Evolutionary conservation across 2,888 invertebrate genomes (phyloP), one percentile per base, ranked within the genome.

Genomic region (Rapana venosa): DNA sequence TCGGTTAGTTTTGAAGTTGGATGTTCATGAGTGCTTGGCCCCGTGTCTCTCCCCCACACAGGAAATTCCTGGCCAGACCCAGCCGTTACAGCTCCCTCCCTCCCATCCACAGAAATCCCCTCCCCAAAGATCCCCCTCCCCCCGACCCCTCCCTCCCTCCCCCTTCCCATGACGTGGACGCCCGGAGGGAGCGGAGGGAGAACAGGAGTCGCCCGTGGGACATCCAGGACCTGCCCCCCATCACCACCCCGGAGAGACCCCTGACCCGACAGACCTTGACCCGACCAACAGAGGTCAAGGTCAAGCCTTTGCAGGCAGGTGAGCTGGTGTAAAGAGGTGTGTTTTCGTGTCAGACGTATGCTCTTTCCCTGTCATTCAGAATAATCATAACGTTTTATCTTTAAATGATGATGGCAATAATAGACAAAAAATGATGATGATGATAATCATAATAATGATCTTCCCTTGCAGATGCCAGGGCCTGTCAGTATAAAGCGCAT

Each of bases 31-130:
- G n/a, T n/a, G n/a, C n/a, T n/a, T n/a, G n/a, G n/a, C n/a, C n/a
- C n/a, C n/a, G n/a, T n/a, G n/a, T n/a, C n/a, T n/a, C n/a, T n/a
- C n/a, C n/a, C n/a, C n/a, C n/a, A 22, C 15, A 47, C 74, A 89
- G 89, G 35, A 89, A 89, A 32, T 89, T 56, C 77, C 74, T 89
- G 61, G 66, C 89, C 66, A 61, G 89, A 17, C 89, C 89, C 30
- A 89, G 89, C 56, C 70, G 89, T 2, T 77, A 85, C 74, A 89
- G 89, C 35, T 70, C 74, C 22, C 84, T 89, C 36, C 89, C 89
- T 0, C 89, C 89, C n/a, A 89, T 89, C 36, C n/a, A 36, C 32
- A 70, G 26, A n/a, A 4, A 22, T 61, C 61, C 56, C 26, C 79
- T 11, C 22, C 36, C 61, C 22, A 70, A 30, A 17, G 58, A 32